phyloP scores from a whole-genome alignment of 2,797 vertebrate genomes.

The Sebastes diploproa region DNA sequence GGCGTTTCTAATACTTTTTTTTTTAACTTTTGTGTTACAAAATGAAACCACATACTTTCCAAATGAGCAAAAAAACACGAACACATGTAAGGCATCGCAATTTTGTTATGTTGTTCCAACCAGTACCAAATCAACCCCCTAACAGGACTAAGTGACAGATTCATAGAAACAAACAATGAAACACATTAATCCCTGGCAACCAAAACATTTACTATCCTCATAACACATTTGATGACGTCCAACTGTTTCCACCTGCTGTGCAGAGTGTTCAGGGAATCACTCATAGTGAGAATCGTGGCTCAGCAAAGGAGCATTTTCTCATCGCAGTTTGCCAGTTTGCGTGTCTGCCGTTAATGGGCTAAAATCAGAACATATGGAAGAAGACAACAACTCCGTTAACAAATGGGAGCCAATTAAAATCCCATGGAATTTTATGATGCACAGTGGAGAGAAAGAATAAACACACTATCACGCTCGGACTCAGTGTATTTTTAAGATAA shows the following conservation, averaged over 20 bases:
- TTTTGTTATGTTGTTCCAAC: neutral
- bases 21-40: neutral
- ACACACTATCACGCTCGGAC: neutral
- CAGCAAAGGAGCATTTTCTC: conserved; percentile 3
- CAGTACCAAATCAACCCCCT: neutral
- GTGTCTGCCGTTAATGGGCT: conserved; percentile 1
- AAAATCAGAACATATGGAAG: conserved; percentile 35
- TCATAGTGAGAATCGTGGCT: conserved; percentile 18
- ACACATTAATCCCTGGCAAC: conserved; percentile 12
- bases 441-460: conserved; percentile 1
- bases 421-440: conserved; percentile 7
- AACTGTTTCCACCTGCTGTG: conserved; percentile 51
- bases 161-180: conserved; percentile 29
- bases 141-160: neutral
- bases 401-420: conserved; percentile 19
- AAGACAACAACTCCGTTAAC: conserved; percentile 9
- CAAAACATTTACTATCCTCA: neutral
- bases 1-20: neutral
- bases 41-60: neutral
- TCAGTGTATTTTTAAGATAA: neutral
- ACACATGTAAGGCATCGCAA: neutral
- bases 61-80: neutral
- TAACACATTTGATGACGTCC: conserved; percentile 23
- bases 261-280: conserved; percentile 6
- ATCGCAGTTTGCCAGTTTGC: conserved; percentile 8